Evolutionary conservation across 1,140 invertebrate genomes (phyloP).

Genomic region (Drosophila virilis): DNA sequence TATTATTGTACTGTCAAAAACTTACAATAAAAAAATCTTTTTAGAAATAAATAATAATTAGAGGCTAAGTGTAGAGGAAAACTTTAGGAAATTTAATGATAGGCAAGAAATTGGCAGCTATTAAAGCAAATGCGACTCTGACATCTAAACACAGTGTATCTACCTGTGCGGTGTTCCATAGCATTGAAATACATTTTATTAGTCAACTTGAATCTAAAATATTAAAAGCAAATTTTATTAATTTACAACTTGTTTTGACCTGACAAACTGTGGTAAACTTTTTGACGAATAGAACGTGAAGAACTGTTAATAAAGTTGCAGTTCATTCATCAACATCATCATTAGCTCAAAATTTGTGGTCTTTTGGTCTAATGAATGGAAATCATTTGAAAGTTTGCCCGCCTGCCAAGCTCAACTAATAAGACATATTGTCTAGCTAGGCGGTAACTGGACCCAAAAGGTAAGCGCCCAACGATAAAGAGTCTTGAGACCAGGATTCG

Average conservation of each 20-base stretch:
- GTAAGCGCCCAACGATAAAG: conserved; percentile 43
- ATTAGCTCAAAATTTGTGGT: conserved; percentile 64
- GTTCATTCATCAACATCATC: conserved; percentile 56
- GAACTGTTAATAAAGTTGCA: conserved; percentile 53
- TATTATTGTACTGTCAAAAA: too few species aligned
- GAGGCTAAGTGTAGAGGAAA: too few species aligned
- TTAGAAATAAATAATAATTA: too few species aligned
- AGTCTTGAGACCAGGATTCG: conserved; percentile 21
- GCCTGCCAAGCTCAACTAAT: conserved; percentile 50
- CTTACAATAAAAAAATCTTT: too few species aligned
- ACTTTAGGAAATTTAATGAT: too few species aligned
- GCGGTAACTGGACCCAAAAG: conserved; percentile 34
- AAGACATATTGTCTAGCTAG: conserved; percentile 73
- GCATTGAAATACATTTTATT: background rate
- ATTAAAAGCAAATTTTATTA: conserved; percentile 9
- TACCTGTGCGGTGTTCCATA: background rate
- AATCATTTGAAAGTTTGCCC: conserved; percentile 67
- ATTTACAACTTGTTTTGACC: background rate
- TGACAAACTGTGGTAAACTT: conserved; percentile 3
- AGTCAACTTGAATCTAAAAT: background rate
- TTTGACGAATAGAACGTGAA: conserved; percentile 1
- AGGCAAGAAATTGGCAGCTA: too few species aligned
- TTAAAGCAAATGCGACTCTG: too few species aligned
- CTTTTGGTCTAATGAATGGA: conserved; percentile 63
- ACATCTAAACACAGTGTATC: background rate